Evolutionary conservation across 2,888 invertebrate species (phyloP), one percentile per base, ranked within the genome.

Genomic region (Andrena praecox): DNA sequence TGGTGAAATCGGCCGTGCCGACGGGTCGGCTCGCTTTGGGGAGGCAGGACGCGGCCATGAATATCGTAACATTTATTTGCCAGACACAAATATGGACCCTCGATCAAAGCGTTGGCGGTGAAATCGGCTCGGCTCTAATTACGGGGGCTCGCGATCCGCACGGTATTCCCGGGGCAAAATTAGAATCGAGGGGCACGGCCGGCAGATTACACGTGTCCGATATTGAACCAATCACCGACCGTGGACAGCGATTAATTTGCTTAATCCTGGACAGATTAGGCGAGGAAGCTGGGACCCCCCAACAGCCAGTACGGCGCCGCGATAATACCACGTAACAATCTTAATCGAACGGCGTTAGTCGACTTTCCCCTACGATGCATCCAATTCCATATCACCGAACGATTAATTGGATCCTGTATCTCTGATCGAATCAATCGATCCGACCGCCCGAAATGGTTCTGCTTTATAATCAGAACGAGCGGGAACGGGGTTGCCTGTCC

Each of bases 11-110:
- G 59, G 2, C 16, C 6, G 60, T 16, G 6, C 35, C 20, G 20
- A n/a, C n/a, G 10, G 16, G 27, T 2, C n/a, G 7, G 42, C 16
- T 31, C 12, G 29, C n/a, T 7, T 50, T 33, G 42, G 8, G 42
- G 31, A 54, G 8, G 24, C 48, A 1, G 29, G 56, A 10, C 12
- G 12, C 50, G 33, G 31, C 52, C 74, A 35, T 63, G 64, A 80
- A 78, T 86, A 81, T 66, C 73, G 73, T 52, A 73, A 67, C 77
- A 75, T 85, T 86, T 86, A 85, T 87, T 81, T 87, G 64, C 56
- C 60, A 35, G 10, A 29, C 42, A 78, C 81, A 86, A 86, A 86
- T 80, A 80, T 52, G 77, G 60, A 77, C 73, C 48, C 31, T 10
- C 77, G 56, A 29, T 80, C 76, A 80, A 81, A 86, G 76, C 76